phyloP scores from a whole-genome alignment of 2,113 vertebrate genomes.

The Chinchilla lanigera region DNA sequence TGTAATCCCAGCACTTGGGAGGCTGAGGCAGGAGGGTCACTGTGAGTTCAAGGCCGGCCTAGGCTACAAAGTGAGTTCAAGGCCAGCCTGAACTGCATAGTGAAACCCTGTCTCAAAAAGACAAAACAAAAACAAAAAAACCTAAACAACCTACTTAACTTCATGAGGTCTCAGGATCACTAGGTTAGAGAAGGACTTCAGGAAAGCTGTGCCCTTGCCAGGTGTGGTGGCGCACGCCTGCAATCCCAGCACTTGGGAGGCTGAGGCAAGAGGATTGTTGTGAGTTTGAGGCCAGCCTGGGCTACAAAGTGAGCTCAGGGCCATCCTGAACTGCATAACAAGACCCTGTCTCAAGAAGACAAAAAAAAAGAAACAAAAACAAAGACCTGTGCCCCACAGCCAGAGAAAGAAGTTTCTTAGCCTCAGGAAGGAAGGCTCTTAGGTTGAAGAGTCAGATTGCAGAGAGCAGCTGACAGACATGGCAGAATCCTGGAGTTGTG shows the following conservation, averaged over 20 bases:
- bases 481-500: neutral
- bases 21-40: neutral
- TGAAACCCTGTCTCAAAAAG: neutral
- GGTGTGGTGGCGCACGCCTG: too few relatives aligned
- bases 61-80: neutral
- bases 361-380: too few relatives aligned
- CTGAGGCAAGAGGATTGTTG: too few relatives aligned
- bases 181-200: neutral
- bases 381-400: neutral
- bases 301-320: too few relatives aligned
- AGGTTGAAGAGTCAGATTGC: neutral
- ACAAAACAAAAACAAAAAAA: neutral
- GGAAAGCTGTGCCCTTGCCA: neutral
- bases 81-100: neutral
- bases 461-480: neutral
- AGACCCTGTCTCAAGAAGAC: too few relatives aligned
- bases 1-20: neutral
- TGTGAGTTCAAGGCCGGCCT: neutral
- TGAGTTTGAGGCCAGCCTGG: too few relatives aligned
- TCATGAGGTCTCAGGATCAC: neutral
- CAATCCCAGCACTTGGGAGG: too few relatives aligned
- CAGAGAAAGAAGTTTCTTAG: slow-evolving; percentile 32
- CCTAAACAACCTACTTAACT: neutral
- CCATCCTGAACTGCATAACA: too few relatives aligned
- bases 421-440: neutral